These are phyloP conservation scores for Coilia nasus DNA, from an alignment of 2,797 vertebrate species.

Conservation along the genomic window DNA sequence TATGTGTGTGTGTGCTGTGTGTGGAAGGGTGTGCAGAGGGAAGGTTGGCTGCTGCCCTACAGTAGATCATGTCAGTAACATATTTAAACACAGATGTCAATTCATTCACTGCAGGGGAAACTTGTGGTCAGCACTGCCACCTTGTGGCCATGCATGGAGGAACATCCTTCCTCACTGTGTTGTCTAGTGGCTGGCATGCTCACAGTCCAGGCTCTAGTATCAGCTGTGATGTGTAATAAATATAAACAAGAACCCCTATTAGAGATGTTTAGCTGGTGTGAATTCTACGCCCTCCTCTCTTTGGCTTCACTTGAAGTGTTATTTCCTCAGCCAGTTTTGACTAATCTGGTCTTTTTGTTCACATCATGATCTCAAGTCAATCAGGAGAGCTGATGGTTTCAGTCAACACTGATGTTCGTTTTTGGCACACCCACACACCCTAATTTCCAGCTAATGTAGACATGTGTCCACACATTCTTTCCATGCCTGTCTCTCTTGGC, in stretches of 20 bases:
- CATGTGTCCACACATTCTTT: not conserved
- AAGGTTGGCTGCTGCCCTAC: not conserved
- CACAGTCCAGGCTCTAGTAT: not conserved
- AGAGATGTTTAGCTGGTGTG: not conserved
- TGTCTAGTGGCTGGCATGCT: not conserved
- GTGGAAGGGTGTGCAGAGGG: not conserved
- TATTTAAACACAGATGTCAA: conserved; percentile 19
- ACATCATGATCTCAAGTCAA: not conserved
- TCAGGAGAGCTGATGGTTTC: not conserved
- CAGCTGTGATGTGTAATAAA: not conserved
- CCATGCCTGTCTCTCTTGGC: not conserved
- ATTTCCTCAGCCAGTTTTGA: not conserved
- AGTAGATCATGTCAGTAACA: not conserved
- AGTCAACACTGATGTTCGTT: not conserved
- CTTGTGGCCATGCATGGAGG: conserved; percentile 56
- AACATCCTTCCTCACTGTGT: not conserved
- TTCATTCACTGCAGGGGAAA: not conserved
- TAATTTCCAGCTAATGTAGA: not conserved
- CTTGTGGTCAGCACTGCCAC: conserved; percentile 59
- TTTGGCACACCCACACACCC: not conserved
- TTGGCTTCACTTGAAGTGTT: not conserved
- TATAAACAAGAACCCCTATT: not conserved
- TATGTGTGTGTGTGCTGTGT: not conserved
- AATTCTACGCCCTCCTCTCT: not conserved
- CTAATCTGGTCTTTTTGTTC: not conserved